Percentiles rank a stretch among this genome's conserved stretches.
Evolutionary conservation across 2,797 vertebrate genomes (phyloP).

Genomic region (Erithacus rubecula): DNA sequence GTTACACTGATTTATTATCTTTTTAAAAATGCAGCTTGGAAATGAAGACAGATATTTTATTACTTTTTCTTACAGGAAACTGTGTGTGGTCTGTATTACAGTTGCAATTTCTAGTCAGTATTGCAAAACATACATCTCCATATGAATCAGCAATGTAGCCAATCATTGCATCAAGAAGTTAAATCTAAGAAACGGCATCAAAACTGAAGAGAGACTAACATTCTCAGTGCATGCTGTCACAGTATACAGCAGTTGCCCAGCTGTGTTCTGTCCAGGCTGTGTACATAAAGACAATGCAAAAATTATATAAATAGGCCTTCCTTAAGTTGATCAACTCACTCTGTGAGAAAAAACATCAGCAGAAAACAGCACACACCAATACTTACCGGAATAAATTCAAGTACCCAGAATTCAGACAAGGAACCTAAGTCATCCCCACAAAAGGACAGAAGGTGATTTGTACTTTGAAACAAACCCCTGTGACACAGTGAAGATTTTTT

Average conservation of each 20-base stretch:
- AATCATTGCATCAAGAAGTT: not conserved
- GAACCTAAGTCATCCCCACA: not conserved
- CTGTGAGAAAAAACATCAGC: not conserved
- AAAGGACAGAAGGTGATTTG: not conserved
- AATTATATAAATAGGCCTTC: not conserved
- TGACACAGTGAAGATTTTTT: not conserved
- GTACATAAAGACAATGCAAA: not conserved
- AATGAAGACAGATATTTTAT: not conserved
- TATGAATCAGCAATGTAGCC: not conserved
- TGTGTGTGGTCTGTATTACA: not conserved
- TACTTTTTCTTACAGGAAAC: not conserved
- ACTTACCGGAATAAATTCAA: not conserved
- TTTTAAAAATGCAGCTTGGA: not conserved
- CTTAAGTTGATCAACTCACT: not conserved
- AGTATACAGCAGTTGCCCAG: not conserved
- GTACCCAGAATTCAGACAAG: not conserved
- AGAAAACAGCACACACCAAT: constrained; percentile 10
- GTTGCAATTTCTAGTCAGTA: not conserved
- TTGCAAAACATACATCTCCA: not conserved
- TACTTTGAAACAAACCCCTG: not conserved
- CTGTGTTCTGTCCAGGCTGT: not conserved
- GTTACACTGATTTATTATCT: not conserved
- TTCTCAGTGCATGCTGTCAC: not conserved
- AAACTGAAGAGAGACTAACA: not conserved
- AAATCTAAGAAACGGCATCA: not conserved